A percentile compares a stretch with the other conserved stretches of the same genome.
These are phyloP conservation scores for Formica exsecta DNA, from an alignment of 1,140 invertebrate species.

Conservation along the genomic window DNA sequence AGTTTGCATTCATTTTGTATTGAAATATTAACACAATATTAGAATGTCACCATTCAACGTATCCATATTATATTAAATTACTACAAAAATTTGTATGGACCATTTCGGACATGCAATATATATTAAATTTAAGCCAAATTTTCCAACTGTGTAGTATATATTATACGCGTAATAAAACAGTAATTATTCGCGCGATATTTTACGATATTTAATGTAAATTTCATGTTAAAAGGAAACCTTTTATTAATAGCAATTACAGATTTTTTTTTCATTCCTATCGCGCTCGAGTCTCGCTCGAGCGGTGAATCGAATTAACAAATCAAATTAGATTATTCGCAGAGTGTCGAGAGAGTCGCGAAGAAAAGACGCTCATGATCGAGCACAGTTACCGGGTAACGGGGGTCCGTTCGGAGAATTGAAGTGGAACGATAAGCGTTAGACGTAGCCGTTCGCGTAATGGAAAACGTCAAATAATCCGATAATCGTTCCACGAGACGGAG, in stretches of 20 bases:
- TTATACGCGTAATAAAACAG: not conserved
- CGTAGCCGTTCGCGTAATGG: constrained; percentile 62
- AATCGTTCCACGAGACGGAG: constrained; percentile 50
- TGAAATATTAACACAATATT: too few species aligned
- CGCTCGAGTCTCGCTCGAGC: not conserved
- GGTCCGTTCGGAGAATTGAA: constrained; percentile 30
- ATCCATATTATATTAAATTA: too few species aligned
- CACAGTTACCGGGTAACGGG: constrained; percentile 18
- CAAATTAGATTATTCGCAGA: constrained; percentile 43
- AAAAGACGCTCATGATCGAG: constrained; percentile 18
- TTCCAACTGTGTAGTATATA: not conserved
- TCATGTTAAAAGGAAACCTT: not conserved
- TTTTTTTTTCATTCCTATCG: constrained; percentile 1
- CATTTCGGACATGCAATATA: too few species aligned
- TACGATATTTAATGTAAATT: too few species aligned
- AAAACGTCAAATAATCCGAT: constrained; percentile 74
- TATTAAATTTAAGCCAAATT: too few species aligned
- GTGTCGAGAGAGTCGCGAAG: constrained; percentile 25
- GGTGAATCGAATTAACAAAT: constrained; percentile 3
- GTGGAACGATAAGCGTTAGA: constrained; percentile 64
- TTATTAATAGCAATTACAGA: not conserved
- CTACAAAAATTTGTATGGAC: too few species aligned
- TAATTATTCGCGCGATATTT: too few species aligned
- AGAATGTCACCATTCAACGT: too few species aligned
- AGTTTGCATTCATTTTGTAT: too few species aligned